These are phyloP conservation scores for Poeciliopsis prolifica DNA, from an alignment of 2,113 vertebrate genomes.

Conservation along the genomic window DNA sequence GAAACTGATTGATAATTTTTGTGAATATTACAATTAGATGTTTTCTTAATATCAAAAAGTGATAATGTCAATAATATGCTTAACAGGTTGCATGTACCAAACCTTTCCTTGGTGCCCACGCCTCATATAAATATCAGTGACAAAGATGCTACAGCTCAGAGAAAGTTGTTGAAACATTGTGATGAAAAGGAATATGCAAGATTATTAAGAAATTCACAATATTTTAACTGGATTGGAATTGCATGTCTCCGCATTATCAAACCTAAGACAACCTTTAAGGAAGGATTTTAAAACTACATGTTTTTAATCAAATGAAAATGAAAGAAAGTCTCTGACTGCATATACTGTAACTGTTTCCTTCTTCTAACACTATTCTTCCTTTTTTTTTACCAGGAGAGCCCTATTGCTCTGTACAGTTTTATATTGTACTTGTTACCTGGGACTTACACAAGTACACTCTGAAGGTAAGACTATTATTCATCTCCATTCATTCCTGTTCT, in stretches of 20 bases:
- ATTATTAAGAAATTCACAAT: not conserved
- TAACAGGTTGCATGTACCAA: not conserved
- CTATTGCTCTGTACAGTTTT: slow-evolving; percentile 91
- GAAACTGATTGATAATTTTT: too few relatives aligned
- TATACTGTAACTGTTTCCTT: not conserved
- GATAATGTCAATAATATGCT: too few relatives aligned
- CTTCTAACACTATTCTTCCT: slow-evolving; percentile 45
- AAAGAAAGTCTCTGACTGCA: not conserved
- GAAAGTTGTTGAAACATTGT: not conserved
- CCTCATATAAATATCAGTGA: not conserved
- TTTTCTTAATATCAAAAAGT: not conserved
- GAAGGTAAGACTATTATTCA: slow-evolving; percentile 85
- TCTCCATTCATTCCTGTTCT: not conserved
- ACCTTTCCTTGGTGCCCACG: too few relatives aligned
- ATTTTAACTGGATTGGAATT: not conserved
- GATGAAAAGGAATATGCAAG: not conserved
- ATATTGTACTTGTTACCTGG: slow-evolving; percentile 91
- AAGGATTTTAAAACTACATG: not conserved
- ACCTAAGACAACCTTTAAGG: not conserved
- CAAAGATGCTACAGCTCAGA: not conserved
- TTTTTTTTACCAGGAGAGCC: slow-evolving; percentile 86
- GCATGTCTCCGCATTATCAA: not conserved
- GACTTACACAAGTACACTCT: slow-evolving; percentile 90
- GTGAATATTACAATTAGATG: not conserved
- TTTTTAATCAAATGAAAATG: not conserved